Evolutionary conservation across 2,797 vertebrate species (phyloP), one percentile per base, ranked within the genome.

Genomic region (Hephaestus fuliginosus): DNA sequence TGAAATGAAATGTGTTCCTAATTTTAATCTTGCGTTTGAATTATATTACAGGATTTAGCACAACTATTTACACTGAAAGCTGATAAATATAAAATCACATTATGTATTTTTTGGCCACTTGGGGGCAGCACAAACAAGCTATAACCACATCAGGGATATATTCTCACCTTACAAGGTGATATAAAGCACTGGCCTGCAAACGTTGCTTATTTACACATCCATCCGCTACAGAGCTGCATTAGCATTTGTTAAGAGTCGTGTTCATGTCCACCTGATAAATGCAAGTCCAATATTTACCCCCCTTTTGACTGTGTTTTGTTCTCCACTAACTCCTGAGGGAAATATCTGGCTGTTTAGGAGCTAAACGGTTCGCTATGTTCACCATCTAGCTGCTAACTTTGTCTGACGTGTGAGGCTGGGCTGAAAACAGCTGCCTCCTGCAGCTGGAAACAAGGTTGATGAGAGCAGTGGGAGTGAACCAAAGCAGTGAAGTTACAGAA

Each of bases 401-500:
- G 9, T 33, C 15, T 41, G 57, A 63, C 8, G 9, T 51, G 53
- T 65, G 60, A 39, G 20, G 22, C 51, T 56, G 1, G 20, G 10
- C 20, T 51, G 4, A 39, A 62, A 68, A 44, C 55, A 60, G 28
- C 61, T 72, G 67, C 52, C 33, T 49, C 7, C 12, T 64, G 46
- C 55, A 67, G 77, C 55, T 48, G 63, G 39, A 67, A 60, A 48
- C 46, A 67, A 7, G 43, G 57, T 13, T 28, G 63, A 67, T 44
- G 18, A 61, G 39, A 55, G 39, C 55, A 51, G 44, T n/a, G 28
- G 30, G 20, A 70, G 44, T 17, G 20, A 17, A 73, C 46, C 20
- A 33, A 49, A 60, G 66, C 1, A 28, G 39, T 46, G 15, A 60
- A 39, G 11, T 61, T 61, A 30, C 1, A 1, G 33, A 18, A 53